Percentiles rank a stretch among this genome's conserved stretches.
These are phyloP conservation scores for Nymphalis io DNA, from an alignment of 1,140 invertebrate genomes.

Conservation along the genomic window DNA sequence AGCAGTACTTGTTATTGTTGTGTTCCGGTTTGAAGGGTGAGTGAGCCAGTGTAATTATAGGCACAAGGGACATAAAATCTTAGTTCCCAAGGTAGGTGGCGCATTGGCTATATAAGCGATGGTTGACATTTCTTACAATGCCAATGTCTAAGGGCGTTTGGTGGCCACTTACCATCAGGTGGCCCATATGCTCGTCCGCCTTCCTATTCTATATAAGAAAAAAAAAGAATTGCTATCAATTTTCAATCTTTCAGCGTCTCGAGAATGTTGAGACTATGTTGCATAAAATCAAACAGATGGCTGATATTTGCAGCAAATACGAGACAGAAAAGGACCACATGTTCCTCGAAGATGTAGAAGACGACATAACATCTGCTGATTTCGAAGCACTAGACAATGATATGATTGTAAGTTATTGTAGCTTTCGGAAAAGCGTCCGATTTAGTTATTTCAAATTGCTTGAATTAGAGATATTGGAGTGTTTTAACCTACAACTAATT, in stretches of 20 bases:
- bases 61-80: too few relatives aligned
- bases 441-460: background rate
- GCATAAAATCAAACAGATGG: conserved; percentile 67
- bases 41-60: too few relatives aligned
- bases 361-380: conserved; percentile 40
- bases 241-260: conserved; percentile 58
- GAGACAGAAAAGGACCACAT: conserved; percentile 64
- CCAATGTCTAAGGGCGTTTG: too few relatives aligned
- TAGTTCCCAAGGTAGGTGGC: too few relatives aligned
- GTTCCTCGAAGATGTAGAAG: conserved; percentile 40
- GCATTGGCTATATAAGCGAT: too few relatives aligned
- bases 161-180: too few relatives aligned
- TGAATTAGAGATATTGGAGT: too few relatives aligned
- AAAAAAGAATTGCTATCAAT: background rate
- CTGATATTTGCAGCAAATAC: conserved; percentile 72
- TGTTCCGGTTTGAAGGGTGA: too few relatives aligned
- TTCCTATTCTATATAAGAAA: too few relatives aligned
- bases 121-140: too few relatives aligned
- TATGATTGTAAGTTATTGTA: conserved; percentile 58
- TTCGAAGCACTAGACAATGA: conserved; percentile 57
- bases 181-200: too few relatives aligned
- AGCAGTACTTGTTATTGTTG: too few relatives aligned
- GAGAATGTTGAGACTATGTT: conserved; percentile 60
- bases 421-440: background rate
- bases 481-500: background rate